Evolutionary conservation across 37 sponge, comb jelly and placozoan genomes (phyloP).

Genomic region (Geodia barretti): DNA sequence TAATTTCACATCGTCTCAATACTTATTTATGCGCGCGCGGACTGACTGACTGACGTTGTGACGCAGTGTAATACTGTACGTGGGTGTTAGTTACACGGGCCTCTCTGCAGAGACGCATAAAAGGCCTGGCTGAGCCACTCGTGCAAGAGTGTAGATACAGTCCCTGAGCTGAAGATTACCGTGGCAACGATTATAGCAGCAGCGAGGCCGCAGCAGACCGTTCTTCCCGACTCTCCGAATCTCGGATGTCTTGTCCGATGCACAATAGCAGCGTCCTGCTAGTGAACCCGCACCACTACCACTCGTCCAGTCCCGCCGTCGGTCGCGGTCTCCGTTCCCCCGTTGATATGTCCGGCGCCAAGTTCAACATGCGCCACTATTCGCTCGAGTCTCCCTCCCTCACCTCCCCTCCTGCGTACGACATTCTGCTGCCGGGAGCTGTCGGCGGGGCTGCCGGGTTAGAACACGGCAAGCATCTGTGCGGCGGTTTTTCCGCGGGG

Average conservation of each 20-base stretch:
- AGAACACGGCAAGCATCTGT: neutral
- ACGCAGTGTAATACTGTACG: no score
- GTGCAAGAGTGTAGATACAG: neutral
- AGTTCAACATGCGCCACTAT: constrained; percentile 31
- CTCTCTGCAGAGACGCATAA: no score
- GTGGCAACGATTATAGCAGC: neutral
- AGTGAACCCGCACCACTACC: constrained; percentile 39
- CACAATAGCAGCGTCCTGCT: constrained; percentile 72
- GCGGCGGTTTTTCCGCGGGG: neutral
- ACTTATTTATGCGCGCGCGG: no score
- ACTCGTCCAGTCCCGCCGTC: neutral
- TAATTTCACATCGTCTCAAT: no score
- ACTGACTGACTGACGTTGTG: no score
- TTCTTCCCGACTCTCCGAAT: neutral
- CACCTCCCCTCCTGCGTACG: constrained; percentile 61
- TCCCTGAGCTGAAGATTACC: neutral
- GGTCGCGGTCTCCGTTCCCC: neutral
- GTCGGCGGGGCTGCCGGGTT: neutral
- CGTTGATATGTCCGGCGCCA: neutral
- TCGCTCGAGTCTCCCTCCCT: constrained; percentile 69
- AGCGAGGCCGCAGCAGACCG: neutral
- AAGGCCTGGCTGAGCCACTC: no score
- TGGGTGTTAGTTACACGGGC: no score
- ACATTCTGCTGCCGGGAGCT: neutral
- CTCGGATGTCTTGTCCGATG: constrained; percentile 8